These are phyloP conservation scores for Myocastor coypus DNA, from an alignment of 2,113 vertebrate species.

Conservation along the genomic window DNA sequence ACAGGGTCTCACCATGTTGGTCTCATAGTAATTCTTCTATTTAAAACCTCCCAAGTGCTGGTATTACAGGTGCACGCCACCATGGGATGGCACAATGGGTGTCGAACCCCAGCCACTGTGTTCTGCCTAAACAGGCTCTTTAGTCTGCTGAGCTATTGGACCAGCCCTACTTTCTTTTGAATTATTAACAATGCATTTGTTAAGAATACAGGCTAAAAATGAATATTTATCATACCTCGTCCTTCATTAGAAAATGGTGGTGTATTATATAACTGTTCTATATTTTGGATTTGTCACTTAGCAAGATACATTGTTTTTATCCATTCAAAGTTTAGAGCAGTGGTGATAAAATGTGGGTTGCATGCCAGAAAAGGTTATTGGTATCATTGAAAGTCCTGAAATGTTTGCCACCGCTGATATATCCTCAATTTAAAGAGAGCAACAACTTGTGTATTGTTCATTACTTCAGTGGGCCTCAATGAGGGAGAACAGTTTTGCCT, in stretches of 20 bases:
- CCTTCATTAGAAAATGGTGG: constrained; percentile 1
- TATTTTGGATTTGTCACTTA: background rate
- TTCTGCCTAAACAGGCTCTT: too few species aligned
- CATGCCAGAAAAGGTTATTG: background rate
- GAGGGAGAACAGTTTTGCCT: background rate
- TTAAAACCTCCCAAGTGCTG: too few species aligned
- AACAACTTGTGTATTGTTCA: background rate
- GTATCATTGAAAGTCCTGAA: background rate
- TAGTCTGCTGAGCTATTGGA: too few species aligned
- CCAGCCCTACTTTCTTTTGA: background rate
- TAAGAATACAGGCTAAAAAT: background rate
- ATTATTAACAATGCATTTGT: background rate
- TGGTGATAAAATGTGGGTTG: background rate
- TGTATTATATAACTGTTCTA: background rate
- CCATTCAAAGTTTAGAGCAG: background rate
- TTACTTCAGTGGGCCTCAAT: background rate
- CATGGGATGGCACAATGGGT: too few species aligned
- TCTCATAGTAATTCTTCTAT: too few species aligned
- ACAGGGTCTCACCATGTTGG: too few species aligned
- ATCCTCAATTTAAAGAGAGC: background rate
- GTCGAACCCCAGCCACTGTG: too few species aligned
- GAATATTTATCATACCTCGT: background rate
- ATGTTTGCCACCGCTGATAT: background rate
- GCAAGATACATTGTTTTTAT: background rate
- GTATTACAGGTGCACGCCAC: too few species aligned